Base-by-base conservation (phyloP, 2,888 invertebrate genomes). In the Caenorhabditis drosophilae region DNA sequence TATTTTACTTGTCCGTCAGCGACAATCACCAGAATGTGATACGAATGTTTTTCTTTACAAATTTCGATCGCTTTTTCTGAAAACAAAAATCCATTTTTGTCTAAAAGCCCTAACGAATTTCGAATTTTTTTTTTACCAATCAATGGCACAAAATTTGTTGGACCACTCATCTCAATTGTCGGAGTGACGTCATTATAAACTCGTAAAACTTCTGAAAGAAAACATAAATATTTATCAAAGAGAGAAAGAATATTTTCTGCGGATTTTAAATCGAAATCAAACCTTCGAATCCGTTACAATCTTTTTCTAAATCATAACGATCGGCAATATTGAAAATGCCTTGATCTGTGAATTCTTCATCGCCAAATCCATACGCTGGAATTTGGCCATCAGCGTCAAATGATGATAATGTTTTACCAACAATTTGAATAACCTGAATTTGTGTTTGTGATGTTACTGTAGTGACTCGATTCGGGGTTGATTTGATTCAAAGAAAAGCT, bases 131-230 rank as follows among this genome's bases (percentile, higher is more conserved):
- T 45, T 46, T 67, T 77, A 58, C 84, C 76, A 52, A 87, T 87
- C 31, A 87, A 78, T 7, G 87, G 87, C 11, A 86, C 86, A 69
- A 87, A 86, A 73, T 85, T 86, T 26, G 87, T 87, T 1, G 87
- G 87, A 2, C 87, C 87, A 61, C 86, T 85, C 64, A 87, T 84
- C 22, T 79, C 73, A 4, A 86, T 84, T 45, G 79, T 76, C 2
- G 84, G 84, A 23, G 85, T 85, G 31, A 85, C 80, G 42, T 84
- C 77, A 62, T 85, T 85, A 76, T 87, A 87, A 2, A 84, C 82
- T 45, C 81, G 75, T 23, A 87, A 75, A 15, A 86, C 86, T 63
- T 86, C 86, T 73, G 82, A 74, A 72, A 79, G 23, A 15, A 31
- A 31, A 31, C 7, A 31, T 31, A 31, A 31, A 9, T 31, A 31